Conservation (phyloP, 2,888 invertebrate species). For the Rambutsinella grinnellia region DNA sequence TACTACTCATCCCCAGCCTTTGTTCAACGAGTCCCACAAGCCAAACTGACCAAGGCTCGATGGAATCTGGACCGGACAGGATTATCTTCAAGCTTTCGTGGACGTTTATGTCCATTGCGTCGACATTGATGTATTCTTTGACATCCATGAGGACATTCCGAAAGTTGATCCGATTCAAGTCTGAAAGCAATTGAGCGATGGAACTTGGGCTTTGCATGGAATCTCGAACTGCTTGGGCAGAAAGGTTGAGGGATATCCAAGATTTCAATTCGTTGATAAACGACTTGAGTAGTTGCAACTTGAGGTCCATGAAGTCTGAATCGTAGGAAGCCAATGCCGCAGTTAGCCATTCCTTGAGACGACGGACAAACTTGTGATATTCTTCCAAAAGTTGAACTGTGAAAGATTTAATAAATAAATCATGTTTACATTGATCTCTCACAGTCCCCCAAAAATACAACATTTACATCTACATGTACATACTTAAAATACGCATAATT, state of each 20-base stretch:
- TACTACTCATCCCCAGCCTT: constrained; percentile 22
- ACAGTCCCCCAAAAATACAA: too few relatives aligned
- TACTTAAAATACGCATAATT: neutral
- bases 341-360: neutral
- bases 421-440: neutral
- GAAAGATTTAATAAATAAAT: neutral
- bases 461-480: neutral
- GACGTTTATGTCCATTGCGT: constrained; percentile 43
- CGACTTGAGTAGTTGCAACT: constrained; percentile 22
- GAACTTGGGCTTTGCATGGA: constrained; percentile 95
- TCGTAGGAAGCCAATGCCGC: constrained; percentile 13
- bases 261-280: constrained; percentile 35
- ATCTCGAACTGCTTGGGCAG: constrained; percentile 95
- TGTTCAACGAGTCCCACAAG: constrained; percentile 41
- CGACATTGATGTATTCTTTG: constrained; percentile 58
- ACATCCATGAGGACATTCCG: constrained; percentile 92
- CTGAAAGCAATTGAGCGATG: constrained; percentile 96
- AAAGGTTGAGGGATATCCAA: constrained; percentile 81
- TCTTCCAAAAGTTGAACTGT: constrained; percentile 43
- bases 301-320: constrained; percentile 11
- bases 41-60: constrained; percentile 48
- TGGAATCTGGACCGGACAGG: constrained; percentile 37
- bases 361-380: constrained; percentile 21
- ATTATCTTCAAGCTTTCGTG: constrained; percentile 43
- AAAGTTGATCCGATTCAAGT: constrained; percentile 97